These are phyloP conservation scores for Hyperoplus lanceolatus DNA, from an alignment of 2,797 vertebrate species.

Conservation along the genomic window DNA sequence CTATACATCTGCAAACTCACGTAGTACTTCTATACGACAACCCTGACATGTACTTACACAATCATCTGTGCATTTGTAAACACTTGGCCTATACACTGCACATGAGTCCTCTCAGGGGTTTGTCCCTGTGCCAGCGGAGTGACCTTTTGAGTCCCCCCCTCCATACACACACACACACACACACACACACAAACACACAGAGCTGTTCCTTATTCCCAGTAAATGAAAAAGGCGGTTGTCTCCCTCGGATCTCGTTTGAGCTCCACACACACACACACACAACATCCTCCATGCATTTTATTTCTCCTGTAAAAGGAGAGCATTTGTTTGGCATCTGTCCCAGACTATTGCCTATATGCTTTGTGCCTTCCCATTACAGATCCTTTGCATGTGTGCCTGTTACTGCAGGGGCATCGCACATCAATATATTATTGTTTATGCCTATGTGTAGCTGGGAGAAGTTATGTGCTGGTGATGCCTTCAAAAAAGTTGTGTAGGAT, in stretches of 20 bases:
- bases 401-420: neutral
- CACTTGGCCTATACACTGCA: neutral
- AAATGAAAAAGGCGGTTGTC: constrained; percentile 31
- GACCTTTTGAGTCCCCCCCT: constrained; percentile 44
- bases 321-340: constrained; percentile 34
- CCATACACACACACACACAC: too few species aligned
- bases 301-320: constrained; percentile 23
- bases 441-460: neutral
- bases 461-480: neutral
- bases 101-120: constrained; percentile 13
- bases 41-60: neutral
- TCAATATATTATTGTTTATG: constrained; percentile 12
- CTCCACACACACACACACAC: constrained; percentile 4
- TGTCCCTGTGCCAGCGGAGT: constrained; percentile 6
- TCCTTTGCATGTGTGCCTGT: constrained; percentile 1
- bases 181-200: constrained; percentile 1
- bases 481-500: constrained; percentile 40
- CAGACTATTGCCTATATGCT: neutral
- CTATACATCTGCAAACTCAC: neutral
- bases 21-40: neutral
- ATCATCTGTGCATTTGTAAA: neutral
- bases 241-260: constrained; percentile 41
- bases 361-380: neutral
- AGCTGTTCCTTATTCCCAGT: constrained; percentile 56
- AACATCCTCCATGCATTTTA: constrained; percentile 29